phyloP scores from a whole-genome alignment of 2,888 invertebrate genomes.

The Hedychridium roseum region DNA sequence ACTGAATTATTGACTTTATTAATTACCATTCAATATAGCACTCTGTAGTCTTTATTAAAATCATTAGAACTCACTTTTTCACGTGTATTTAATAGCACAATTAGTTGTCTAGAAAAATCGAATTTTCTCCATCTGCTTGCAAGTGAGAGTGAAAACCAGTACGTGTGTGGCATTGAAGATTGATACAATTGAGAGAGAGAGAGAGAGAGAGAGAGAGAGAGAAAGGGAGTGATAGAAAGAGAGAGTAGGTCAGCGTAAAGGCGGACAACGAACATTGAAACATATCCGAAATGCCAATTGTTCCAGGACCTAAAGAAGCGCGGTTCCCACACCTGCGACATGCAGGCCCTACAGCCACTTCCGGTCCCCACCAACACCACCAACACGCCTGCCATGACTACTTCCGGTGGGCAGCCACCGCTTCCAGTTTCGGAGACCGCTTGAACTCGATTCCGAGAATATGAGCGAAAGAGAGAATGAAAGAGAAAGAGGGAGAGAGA shows the following conservation, averaged over 20 bases:
- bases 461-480: no score
- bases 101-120: no score
- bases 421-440: slow-evolving; percentile 59
- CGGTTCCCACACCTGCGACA: slow-evolving; percentile 63
- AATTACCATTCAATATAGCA: no score
- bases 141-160: no score
- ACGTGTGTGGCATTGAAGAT: not conserved
- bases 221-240: slow-evolving; percentile 21
- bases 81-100: no score
- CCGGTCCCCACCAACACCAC: slow-evolving; percentile 52
- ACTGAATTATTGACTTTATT: no score
- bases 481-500: no score
- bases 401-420: slow-evolving; percentile 56
- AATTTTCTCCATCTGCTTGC: no score
- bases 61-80: no score
- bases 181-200: slow-evolving; percentile 3
- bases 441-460: slow-evolving; percentile 57
- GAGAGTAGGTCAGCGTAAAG: not conserved
- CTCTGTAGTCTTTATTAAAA: no score
- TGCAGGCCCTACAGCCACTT: slow-evolving; percentile 63
- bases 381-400: slow-evolving; percentile 57
- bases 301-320: slow-evolving; percentile 64
- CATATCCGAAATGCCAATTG: slow-evolving; percentile 57
- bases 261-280: slow-evolving; percentile 33
- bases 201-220: slow-evolving; percentile 12